Conservation (phyloP, 2,888 invertebrate species). For the Hofmannophila pseudospretella region DNA sequence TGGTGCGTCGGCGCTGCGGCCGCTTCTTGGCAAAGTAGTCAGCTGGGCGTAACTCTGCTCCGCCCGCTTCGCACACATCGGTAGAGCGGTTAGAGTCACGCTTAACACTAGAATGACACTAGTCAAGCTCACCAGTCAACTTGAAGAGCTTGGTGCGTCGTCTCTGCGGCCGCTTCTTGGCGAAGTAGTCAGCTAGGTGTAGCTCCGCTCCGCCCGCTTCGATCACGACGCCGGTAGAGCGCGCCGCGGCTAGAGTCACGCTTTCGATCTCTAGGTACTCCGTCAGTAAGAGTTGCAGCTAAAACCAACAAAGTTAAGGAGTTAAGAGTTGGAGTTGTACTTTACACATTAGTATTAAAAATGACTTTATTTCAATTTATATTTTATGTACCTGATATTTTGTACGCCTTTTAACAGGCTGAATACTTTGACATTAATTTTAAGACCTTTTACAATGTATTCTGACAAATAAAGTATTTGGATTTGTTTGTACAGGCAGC, state of each 20-base stretch:
- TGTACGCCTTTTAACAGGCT: too few relatives aligned
- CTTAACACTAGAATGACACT: too few relatives aligned
- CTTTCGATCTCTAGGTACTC: conserved; percentile 94
- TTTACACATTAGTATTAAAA: too few relatives aligned
- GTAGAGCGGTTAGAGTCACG: too few relatives aligned
- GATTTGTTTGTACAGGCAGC: too few relatives aligned
- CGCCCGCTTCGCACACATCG: neutral
- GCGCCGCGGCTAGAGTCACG: conserved; percentile 80
- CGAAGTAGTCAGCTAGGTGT: conserved; percentile 52
- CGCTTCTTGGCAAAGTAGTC: conserved; percentile 55
- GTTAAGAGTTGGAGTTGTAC: too few relatives aligned
- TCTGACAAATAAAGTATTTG: too few relatives aligned
- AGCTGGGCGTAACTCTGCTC: conserved; percentile 13
- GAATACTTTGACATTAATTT: too few relatives aligned
- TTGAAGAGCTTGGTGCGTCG: conserved; percentile 50
- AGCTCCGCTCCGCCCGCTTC: conserved; percentile 25
- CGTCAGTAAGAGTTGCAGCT: conserved; percentile 89
- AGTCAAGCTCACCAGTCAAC: conserved; percentile 36
- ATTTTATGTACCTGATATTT: too few relatives aligned
- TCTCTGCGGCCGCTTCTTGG: conserved; percentile 48
- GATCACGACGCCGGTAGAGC: conserved; percentile 17
- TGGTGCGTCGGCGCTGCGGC: conserved; percentile 42
- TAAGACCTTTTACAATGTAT: too few relatives aligned
- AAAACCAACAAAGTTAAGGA: too few relatives aligned
- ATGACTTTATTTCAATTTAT: too few relatives aligned